Evolutionary conservation across 2,113 vertebrate genomes (phyloP).

Genomic region (Tyrannus savana): DNA sequence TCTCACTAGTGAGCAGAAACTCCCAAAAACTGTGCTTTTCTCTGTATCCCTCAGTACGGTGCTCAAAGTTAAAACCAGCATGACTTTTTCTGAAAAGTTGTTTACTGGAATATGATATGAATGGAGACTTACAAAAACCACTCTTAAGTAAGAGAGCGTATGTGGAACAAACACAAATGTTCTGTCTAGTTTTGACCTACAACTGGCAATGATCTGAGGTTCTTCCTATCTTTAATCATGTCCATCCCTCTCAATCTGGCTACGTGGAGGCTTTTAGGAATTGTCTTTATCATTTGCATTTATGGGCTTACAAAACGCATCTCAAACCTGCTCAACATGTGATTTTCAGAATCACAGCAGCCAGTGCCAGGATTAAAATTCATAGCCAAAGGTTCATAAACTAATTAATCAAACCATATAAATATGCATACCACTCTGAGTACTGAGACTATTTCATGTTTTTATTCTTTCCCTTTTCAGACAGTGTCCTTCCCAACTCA

Average conservation of each 20-base stretch:
- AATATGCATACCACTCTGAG: not conserved
- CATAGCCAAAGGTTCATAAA: conserved; percentile 30
- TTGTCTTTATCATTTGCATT: not conserved
- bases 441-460: not conserved
- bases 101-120: not conserved
- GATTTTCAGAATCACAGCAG: not conserved
- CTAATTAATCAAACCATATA: conserved; percentile 19
- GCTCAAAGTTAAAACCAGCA: conserved; percentile 3
- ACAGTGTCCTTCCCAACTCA: conserved; percentile 19
- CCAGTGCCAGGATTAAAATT: conserved; percentile 14
- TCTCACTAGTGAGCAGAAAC: not conserved
- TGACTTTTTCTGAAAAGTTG: not conserved
- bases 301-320: not conserved
- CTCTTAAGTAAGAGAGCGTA: not conserved
- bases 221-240: not conserved
- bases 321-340: not conserved
- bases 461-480: not conserved
- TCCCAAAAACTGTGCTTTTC: not conserved
- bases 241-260: conserved; percentile 23
- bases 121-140: not conserved
- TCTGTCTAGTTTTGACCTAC: not conserved
- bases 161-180: not conserved
- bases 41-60: not conserved
- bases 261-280: not conserved
- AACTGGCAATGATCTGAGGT: not conserved